These are phyloP conservation scores for Talpa occidentalis DNA, from an alignment of 2,113 vertebrate genomes.

Conservation along the genomic window DNA sequence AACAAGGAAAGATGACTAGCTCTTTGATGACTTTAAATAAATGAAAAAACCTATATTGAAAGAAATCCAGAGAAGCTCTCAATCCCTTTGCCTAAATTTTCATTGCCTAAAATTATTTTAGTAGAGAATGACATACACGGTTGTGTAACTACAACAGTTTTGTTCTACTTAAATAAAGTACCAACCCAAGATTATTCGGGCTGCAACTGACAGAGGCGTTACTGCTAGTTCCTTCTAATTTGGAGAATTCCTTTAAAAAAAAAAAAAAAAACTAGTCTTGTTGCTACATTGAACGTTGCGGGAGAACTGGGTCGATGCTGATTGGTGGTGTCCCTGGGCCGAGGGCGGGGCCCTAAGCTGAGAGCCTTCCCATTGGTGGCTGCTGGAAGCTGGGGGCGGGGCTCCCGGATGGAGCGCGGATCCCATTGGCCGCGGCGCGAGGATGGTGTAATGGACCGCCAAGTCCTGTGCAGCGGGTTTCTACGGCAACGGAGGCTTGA, in stretches of 20 bases:
- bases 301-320: conserved; percentile 50
- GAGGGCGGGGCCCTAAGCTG: conserved; percentile 52
- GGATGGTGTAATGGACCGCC: conserved; percentile 65
- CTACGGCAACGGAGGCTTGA: conserved; percentile 82
- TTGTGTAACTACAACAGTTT: conserved; percentile 57
- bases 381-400: not conserved
- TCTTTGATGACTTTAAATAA: conserved; percentile 58
- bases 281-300: conserved; percentile 11
- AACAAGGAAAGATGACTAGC: conserved; percentile 16
- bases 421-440: conserved; percentile 68
- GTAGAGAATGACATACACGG: conserved; percentile 9
- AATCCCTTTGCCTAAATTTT: not conserved
- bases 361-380: conserved; percentile 53
- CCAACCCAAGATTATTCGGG: conserved; percentile 49
- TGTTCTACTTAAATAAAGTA: conserved; percentile 53
- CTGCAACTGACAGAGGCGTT: conserved; percentile 54
- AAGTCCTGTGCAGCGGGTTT: conserved; percentile 73
- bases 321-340: conserved; percentile 76
- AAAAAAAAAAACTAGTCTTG: not conserved
- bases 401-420: not conserved
- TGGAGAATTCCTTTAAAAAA: conserved; percentile 64
- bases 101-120: conserved; percentile 49
- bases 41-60: conserved; percentile 34
- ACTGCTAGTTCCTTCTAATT: conserved; percentile 62
- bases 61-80: conserved; percentile 39